Percentiles rank a stretch among this genome's conserved stretches.
phyloP scores from a whole-genome alignment of 2,888 invertebrate species.

The Perithous albicinctus region DNA sequence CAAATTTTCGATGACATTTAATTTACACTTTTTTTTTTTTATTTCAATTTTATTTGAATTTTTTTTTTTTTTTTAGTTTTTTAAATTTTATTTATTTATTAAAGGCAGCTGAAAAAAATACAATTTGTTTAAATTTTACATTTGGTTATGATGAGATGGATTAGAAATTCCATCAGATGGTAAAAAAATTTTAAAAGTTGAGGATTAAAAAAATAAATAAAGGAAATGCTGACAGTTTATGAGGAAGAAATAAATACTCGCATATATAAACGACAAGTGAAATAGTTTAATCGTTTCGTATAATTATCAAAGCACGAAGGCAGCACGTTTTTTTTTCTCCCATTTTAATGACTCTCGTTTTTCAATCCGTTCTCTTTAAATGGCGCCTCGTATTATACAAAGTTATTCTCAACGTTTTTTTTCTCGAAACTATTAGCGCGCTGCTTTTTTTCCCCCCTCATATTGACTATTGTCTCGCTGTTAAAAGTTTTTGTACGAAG shows the following conservation, averaged over 20 bases:
- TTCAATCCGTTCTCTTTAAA: background rate
- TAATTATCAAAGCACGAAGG: background rate
- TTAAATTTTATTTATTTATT: no score
- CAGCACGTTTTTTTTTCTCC: conserved; percentile 2
- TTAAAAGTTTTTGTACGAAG: background rate
- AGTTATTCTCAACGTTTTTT: background rate
- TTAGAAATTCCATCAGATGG: no score
- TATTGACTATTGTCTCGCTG: background rate
- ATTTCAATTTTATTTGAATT: no score
- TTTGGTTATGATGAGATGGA: no score
- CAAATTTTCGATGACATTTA: no score
- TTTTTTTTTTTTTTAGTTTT: no score
- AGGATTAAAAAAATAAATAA: background rate
- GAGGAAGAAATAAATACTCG: conserved; percentile 16
- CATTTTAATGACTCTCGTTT: background rate
- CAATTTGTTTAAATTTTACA: no score
- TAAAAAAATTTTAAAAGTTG: no score
- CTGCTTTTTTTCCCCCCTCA: background rate
- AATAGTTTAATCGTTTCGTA: conserved; percentile 4
- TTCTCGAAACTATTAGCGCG: background rate
- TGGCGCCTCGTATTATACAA: background rate
- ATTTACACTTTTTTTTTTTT: no score
- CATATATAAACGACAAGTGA: background rate
- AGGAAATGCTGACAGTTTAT: background rate
- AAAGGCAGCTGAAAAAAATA: no score